phyloP scores from a whole-genome alignment of 2,888 invertebrate species.

The Macroteleia sp. region DNA sequence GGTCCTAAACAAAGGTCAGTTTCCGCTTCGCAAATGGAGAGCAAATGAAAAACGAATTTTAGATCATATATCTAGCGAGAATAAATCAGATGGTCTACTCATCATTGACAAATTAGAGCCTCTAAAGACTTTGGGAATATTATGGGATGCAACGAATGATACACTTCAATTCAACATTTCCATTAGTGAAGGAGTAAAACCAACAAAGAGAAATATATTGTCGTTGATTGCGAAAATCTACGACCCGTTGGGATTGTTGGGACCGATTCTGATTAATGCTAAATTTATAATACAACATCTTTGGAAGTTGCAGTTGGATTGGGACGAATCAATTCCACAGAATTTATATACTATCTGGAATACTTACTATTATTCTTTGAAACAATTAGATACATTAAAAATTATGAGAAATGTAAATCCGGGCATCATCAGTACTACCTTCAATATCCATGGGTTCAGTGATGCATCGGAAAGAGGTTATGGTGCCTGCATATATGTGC shows the following conservation, averaged over 20 bases:
- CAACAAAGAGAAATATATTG: conserved; percentile 39
- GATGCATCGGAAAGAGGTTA: conserved; percentile 67
- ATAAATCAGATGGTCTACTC: background rate
- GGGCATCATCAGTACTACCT: background rate
- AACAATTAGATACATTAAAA: conserved; percentile 21
- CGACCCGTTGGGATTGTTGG: conserved; percentile 54
- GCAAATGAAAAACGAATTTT: conserved; percentile 7
- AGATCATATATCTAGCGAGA: background rate
- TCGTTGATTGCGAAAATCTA: conserved; percentile 57
- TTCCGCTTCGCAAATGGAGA: conserved; percentile 19
- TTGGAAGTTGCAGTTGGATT: conserved; percentile 30
- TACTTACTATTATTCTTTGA: conserved; percentile 12
- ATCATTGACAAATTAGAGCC: conserved; percentile 10
- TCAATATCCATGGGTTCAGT: conserved; percentile 62
- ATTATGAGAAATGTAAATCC: conserved; percentile 30
- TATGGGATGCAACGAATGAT: conserved; percentile 7
- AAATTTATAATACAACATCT: conserved; percentile 52
- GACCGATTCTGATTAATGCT: conserved; percentile 53
- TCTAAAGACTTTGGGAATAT: conserved; percentile 4
- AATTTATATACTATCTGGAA: conserved; percentile 16
- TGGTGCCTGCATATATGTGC: conserved; percentile 67
- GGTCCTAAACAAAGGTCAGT: background rate
- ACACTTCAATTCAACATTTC: background rate
- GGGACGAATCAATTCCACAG: conserved; percentile 33
- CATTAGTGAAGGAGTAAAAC: background rate